Conservation (phyloP, 2,888 invertebrate species). For the Campoletis raptor region DNA sequence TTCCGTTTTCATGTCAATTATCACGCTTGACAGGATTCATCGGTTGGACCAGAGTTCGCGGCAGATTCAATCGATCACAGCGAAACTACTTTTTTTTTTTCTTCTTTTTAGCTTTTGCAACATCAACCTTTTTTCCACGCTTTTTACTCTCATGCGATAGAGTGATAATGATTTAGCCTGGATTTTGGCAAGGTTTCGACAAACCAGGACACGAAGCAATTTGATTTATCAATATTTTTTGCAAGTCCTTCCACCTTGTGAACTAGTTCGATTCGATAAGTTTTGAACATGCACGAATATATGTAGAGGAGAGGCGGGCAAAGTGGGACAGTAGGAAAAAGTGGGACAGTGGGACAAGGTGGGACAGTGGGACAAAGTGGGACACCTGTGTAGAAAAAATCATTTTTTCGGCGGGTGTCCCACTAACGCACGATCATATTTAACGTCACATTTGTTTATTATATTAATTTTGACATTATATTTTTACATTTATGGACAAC, state of each 20-base stretch:
- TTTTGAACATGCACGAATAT: not conserved
- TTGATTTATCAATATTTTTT: conserved; percentile 24
- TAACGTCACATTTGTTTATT: not conserved
- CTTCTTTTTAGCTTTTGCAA: conserved; percentile 37
- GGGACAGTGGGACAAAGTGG: too few relatives aligned
- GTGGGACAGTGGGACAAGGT: too few relatives aligned
- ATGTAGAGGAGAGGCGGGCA: too few relatives aligned
- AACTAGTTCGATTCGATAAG: conserved; percentile 2
- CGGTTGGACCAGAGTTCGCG: conserved; percentile 43
- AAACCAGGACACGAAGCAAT: conserved; percentile 16
- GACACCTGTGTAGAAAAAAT: too few relatives aligned
- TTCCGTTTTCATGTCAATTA: conserved; percentile 49
- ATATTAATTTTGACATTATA: not conserved
- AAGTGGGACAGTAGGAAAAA: too few relatives aligned
- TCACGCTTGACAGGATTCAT: conserved; percentile 48
- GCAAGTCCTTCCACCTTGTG: not conserved
- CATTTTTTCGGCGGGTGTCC: too few relatives aligned
- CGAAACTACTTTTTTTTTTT: conserved; percentile 49
- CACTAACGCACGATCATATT: not conserved
- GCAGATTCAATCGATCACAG: conserved; percentile 55
- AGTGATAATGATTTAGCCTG: conserved; percentile 61
- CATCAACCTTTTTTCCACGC: conserved; percentile 45
- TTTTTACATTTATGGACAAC: not conserved
- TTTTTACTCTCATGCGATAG: conserved; percentile 44
- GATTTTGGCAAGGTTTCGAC: conserved; percentile 19